Evolutionary conservation across 1,140 invertebrate species (phyloP).

Genomic region (Acyrthosiphon pisum): DNA sequence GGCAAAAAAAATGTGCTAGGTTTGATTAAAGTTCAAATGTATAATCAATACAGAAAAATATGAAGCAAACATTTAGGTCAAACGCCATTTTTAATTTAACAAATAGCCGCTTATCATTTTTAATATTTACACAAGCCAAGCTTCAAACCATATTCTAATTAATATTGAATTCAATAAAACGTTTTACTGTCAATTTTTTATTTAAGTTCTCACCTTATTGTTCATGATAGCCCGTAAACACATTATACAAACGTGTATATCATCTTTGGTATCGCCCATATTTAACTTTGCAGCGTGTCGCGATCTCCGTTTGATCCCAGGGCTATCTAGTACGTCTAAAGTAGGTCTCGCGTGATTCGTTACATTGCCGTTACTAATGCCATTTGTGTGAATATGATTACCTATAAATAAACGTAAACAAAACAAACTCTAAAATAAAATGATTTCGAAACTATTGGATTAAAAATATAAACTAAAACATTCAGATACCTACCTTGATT

Average conservation of each 20-base stretch:
- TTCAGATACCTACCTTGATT: constrained; percentile 26
- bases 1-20: constrained; percentile 40
- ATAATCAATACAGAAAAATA: constrained; percentile 44
- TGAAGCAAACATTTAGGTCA: constrained; percentile 32
- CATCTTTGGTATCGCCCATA: constrained; percentile 97
- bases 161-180: not conserved
- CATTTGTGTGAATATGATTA: constrained; percentile 33
- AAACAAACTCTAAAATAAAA: not conserved
- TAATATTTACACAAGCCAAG: not conserved
- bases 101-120: not conserved
- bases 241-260: constrained; percentile 99
- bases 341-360: constrained; percentile 56
- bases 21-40: constrained; percentile 52
- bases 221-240: constrained; percentile 99
- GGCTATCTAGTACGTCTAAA: constrained; percentile 69
- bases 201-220: constrained; percentile 79
- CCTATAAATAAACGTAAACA: constrained; percentile 22
- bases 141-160: no score
- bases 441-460: not conserved
- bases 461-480: not conserved
- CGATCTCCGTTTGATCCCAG: constrained; percentile 76
- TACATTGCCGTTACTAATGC: constrained; percentile 39
- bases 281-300: constrained; percentile 88
- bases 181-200: not conserved
- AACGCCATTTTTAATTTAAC: constrained; percentile 27